Percentiles rank a stretch among this genome's conserved stretches.
phyloP scores from a whole-genome alignment of 2,888 invertebrate genomes.

The Rhagonycha fulva region DNA sequence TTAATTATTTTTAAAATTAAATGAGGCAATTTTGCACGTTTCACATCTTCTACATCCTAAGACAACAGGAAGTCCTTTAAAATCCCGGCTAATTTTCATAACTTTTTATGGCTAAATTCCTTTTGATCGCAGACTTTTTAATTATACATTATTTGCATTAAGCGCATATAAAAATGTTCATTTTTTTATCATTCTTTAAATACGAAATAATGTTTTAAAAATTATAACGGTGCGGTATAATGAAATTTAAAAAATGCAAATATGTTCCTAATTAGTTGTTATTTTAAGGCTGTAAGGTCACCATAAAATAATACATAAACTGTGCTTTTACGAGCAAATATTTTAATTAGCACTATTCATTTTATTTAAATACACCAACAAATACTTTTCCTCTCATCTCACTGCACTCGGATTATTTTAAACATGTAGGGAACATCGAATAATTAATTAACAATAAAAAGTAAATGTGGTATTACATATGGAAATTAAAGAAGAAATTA shows the following conservation, averaged over 20 bases:
- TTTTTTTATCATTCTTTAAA: not conserved
- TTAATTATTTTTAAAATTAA: constrained; percentile 27
- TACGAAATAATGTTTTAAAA: not conserved
- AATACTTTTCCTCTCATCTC: not conserved
- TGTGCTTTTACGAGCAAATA: not conserved
- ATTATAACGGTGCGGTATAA: not conserved
- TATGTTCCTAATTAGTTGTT: constrained; percentile 1
- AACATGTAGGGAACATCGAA: not conserved
- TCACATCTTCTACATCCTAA: constrained; percentile 5
- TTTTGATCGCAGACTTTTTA: not conserved
- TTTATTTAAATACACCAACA: not conserved
- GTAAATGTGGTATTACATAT: not conserved
- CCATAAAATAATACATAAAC: constrained; percentile 6
- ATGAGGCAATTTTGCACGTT: constrained; percentile 23
- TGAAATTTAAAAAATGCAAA: not conserved
- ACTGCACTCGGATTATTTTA: not conserved
- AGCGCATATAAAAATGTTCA: not conserved
- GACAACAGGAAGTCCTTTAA: constrained; percentile 9
- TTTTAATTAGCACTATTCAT: not conserved
- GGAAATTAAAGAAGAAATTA: not conserved
- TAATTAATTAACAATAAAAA: not conserved
- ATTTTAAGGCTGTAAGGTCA: constrained; percentile 15
- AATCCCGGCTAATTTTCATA: constrained; percentile 1
- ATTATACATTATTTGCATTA: constrained; percentile 1
- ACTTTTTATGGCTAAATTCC: not conserved